These are phyloP conservation scores for Lasioglossum morio DNA, from an alignment of 2,888 invertebrate genomes.

Conservation along the genomic window DNA sequence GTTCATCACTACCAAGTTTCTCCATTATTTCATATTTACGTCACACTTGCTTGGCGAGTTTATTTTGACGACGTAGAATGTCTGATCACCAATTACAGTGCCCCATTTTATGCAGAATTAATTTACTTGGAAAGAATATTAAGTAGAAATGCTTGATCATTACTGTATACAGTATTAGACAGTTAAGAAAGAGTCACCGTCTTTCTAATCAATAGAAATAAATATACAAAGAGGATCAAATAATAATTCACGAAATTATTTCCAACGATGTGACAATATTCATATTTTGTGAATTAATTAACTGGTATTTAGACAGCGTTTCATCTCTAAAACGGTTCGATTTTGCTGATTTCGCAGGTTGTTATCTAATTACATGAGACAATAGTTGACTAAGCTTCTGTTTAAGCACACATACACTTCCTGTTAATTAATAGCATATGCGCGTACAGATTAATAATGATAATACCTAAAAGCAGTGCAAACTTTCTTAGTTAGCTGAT, in stretches of 20 bases:
- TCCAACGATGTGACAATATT: neutral
- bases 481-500: neutral
- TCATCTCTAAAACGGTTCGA: neutral
- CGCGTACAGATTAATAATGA: neutral
- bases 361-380: neutral
- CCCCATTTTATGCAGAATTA: neutral
- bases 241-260: neutral
- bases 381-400: neutral
- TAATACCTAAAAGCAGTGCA: neutral
- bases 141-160: neutral
- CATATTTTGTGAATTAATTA: neutral
- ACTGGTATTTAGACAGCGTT: neutral
- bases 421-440: neutral
- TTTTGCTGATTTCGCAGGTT: neutral
- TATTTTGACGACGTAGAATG: neutral
- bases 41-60: neutral
- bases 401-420: neutral
- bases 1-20: neutral
- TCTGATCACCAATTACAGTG: neutral
- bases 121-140: neutral
- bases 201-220: neutral
- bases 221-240: neutral
- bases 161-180: neutral
- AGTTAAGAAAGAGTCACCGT: neutral
- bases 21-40: slow-evolving; percentile 3